Base-by-base conservation (phyloP, 2,888 invertebrate genomes). In the Himalopsyche japonica region DNA sequence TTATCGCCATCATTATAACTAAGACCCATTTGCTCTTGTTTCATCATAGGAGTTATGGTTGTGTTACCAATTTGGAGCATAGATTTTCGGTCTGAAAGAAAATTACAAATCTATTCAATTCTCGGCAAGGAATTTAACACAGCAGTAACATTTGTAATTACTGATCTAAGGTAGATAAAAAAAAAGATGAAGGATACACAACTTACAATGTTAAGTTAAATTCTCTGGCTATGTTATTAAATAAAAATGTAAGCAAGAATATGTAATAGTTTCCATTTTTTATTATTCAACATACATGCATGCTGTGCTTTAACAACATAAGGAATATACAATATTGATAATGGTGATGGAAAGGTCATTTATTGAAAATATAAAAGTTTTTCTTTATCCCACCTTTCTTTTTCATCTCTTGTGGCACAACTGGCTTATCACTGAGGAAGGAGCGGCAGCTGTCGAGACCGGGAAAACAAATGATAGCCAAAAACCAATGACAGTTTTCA, bases 401-500 rank as follows among this genome's bases (percentile, higher is more conserved):
- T 88, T 92, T 93, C 85, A 93, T 93, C 88, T 92, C 93, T 86
- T 92, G 93, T 18, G 92, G 90, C 49, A 91, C 92, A 76, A 93
- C 93, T 79, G 92, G 89, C 86, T 93, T 93, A 88, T 95, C 95
- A 81, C 95, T 95, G 86, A 93, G 92, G 90, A 93, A 94, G 87
- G 95, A 95, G 80, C 94, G 92, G 81, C 94, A 94, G 0, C 95
- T 95, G 80, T 95, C 95, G 87, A 97, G 91, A 81, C 96, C 95
- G 76, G 99, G 98, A 90, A 96, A 99, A 90, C 99, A 99, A 83
- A 99, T 97, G 79, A 99, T 97, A 1, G 98, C 98, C 88, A 99
- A 93, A 91, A 98, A 99, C 99, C 99, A 99, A 92, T 99, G 99
- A 77, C 96, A 98, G 93, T 97, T 97, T 92, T 99, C 98, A 92